Evolutionary conservation across 2,113 vertebrate species (phyloP).

Genomic region (Cinclus mexicanus): DNA sequence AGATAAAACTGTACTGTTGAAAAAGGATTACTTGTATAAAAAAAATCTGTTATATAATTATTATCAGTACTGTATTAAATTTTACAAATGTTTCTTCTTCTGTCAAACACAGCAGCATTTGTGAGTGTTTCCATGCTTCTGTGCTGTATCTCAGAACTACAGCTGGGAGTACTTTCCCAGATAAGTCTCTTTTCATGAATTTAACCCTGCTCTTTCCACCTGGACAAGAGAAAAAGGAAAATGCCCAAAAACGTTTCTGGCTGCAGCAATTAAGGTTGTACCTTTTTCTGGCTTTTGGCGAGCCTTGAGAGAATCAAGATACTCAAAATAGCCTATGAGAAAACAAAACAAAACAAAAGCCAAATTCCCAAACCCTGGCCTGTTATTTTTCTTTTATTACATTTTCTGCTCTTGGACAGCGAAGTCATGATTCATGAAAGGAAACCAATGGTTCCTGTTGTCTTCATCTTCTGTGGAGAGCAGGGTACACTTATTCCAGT

Average conservation of each 20-base stretch:
- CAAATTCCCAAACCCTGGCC: not conserved
- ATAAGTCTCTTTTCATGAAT: not conserved
- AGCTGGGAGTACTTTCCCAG: not conserved
- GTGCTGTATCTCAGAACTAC: not conserved
- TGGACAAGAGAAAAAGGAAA: not conserved
- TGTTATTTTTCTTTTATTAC: not conserved
- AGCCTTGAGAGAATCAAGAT: not conserved
- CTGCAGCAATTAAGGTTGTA: not conserved
- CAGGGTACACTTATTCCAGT: not conserved
- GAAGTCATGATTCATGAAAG: not conserved
- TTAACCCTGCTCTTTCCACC: not conserved
- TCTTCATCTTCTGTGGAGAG: not conserved
- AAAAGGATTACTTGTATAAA: not conserved
- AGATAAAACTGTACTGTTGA: not conserved
- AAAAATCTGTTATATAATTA: not conserved
- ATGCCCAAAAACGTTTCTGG: not conserved
- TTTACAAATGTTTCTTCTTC: not conserved
- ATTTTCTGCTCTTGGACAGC: not conserved
- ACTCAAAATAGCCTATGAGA: not conserved
- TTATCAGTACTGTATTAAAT: not conserved
- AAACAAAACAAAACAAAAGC: not conserved
- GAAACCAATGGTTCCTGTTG: not conserved
- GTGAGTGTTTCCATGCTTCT: not conserved
- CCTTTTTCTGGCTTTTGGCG: not conserved
- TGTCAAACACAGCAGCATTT: not conserved